These are phyloP conservation scores for Ruditapes philippinarum DNA, from an alignment of 1,140 invertebrate species.

Conservation along the genomic window DNA sequence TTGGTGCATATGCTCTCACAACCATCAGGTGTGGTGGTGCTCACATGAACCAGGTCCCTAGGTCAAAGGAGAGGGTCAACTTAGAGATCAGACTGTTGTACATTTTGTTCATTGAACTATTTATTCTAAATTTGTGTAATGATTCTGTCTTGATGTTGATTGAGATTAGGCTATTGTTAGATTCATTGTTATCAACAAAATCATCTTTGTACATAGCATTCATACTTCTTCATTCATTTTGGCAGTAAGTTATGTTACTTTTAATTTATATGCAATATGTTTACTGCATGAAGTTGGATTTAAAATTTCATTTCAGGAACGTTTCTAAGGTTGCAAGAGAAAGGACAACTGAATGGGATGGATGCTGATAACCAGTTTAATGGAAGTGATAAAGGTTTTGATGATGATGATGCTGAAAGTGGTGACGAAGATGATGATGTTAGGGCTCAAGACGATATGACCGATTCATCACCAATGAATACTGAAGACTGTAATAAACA, in stretches of 20 bases:
- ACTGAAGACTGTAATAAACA: neutral
- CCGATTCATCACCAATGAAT: neutral
- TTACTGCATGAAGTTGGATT: neutral
- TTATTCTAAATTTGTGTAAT: too few species aligned
- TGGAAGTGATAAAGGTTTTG: neutral
- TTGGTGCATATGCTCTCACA: too few species aligned
- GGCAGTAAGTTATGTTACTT: neutral
- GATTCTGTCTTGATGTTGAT: too few species aligned
- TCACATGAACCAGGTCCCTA: too few species aligned
- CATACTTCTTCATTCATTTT: neutral
- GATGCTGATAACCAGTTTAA: neutral
- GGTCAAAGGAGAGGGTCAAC: too few species aligned
- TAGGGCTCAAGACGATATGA: slow-evolving; percentile 8
- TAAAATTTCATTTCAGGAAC: slow-evolving; percentile 37
- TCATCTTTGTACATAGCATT: too few species aligned
- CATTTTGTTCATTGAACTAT: too few species aligned
- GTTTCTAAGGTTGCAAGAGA: slow-evolving; percentile 46
- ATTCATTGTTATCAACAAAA: neutral
- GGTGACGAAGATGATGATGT: slow-evolving; percentile 33
- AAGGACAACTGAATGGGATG: neutral
- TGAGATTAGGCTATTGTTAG: neutral
- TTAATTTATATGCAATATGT: neutral
- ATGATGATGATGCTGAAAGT: slow-evolving; percentile 13
- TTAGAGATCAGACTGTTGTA: too few species aligned
- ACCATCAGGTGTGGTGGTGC: too few species aligned